A percentile compares a stretch with the other conserved stretches of the same genome.
These are phyloP conservation scores for Dynastes hyllus DNA, from an alignment of 2,888 invertebrate genomes.

Conservation along the genomic window DNA sequence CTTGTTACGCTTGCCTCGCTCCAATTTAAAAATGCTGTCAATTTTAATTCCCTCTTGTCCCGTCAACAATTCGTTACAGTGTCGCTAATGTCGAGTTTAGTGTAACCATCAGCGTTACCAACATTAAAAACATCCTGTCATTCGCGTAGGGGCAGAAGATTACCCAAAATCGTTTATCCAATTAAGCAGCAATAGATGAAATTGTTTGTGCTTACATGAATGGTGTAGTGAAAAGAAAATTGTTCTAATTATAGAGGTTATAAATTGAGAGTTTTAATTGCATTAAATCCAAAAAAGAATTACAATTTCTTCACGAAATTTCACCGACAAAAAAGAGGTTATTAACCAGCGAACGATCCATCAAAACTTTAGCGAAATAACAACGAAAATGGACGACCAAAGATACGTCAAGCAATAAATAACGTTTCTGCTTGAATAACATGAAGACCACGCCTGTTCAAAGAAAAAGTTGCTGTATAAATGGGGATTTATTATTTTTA, in stretches of 20 bases:
- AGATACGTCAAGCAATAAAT: constrained; percentile 1
- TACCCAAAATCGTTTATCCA: constrained; percentile 18
- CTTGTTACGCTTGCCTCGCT: no score
- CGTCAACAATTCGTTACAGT: background rate
- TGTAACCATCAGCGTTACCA: constrained; percentile 1
- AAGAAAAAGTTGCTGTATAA: background rate
- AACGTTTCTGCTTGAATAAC: constrained; percentile 1
- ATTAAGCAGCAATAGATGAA: constrained; percentile 1
- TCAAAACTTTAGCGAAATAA: background rate
- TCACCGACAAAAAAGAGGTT: background rate
- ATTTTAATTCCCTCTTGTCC: background rate
- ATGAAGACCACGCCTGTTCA: no score
- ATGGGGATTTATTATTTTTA: no score
- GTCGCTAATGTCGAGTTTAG: background rate
- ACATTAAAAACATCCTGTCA: constrained; percentile 27
- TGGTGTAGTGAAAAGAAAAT: no score
- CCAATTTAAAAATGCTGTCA: constrained; percentile 16
- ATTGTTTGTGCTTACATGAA: background rate
- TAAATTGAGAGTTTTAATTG: no score
- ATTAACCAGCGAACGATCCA: background rate
- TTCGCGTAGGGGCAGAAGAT: background rate
- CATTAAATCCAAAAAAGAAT: background rate
- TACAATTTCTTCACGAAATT: background rate
- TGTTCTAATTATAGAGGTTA: no score
- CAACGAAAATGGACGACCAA: background rate